phyloP scores from a whole-genome alignment of 1,140 invertebrate genomes.

The Pogonus chalceus region DNA sequence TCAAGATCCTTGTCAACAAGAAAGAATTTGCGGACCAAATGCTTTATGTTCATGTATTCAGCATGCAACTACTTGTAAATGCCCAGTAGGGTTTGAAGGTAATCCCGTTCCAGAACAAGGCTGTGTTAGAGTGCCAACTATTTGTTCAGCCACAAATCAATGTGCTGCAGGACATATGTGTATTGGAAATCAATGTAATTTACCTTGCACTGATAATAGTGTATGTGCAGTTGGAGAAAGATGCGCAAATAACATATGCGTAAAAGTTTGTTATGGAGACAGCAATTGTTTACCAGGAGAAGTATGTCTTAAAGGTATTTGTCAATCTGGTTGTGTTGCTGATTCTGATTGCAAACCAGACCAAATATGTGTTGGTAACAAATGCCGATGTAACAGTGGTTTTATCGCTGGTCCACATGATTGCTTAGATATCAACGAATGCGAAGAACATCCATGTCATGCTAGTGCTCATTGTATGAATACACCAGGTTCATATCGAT shows the following conservation, averaged over 20 bases:
- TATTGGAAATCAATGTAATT: conserved; percentile 60
- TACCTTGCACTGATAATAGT: conserved; percentile 57
- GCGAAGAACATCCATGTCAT: conserved; percentile 69
- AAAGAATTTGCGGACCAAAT: conserved; percentile 74
- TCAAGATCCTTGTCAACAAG: conserved; percentile 65
- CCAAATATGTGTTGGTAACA: conserved; percentile 68
- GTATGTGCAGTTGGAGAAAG: conserved; percentile 74
- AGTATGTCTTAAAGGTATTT: conserved; percentile 70
- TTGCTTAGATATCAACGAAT: conserved; percentile 71
- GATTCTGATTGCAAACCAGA: conserved; percentile 69
- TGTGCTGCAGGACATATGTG: conserved; percentile 67
- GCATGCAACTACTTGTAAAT: conserved; percentile 62
- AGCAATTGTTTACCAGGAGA: conserved; percentile 82
- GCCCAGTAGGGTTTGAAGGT: conserved; percentile 72
- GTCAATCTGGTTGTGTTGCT: conserved; percentile 69
- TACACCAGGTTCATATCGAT: conserved; percentile 67
- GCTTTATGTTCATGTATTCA: conserved; percentile 64
- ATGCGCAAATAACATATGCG: conserved; percentile 65
- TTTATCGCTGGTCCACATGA: conserved; percentile 57
- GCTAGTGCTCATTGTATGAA: conserved; percentile 68
- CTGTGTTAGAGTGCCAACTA: conserved; percentile 62
- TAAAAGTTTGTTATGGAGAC: conserved; percentile 78
- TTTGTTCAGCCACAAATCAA: conserved; percentile 51
- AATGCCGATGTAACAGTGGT: conserved; percentile 66
- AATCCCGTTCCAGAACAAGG: conserved; percentile 83